Evolutionary conservation across 2,888 invertebrate species (phyloP).

Genomic region (Priocnemis perturbator): DNA sequence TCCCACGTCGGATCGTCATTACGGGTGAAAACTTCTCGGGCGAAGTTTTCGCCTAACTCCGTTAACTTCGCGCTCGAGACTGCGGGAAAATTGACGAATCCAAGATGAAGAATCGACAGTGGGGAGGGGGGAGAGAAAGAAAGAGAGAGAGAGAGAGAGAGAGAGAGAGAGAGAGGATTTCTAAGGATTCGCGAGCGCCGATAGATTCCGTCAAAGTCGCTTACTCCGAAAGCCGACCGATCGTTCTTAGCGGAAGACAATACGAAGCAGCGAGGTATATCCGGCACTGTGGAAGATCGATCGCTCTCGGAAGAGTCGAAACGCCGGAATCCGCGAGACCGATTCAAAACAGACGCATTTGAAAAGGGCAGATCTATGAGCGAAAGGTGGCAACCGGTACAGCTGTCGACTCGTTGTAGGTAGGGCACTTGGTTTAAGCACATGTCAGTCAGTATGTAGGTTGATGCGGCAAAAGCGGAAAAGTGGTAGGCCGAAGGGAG

Average conservation of each 20-base stretch:
- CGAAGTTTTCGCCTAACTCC: conserved; percentile 59
- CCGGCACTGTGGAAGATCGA: too few relatives aligned
- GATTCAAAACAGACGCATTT: too few relatives aligned
- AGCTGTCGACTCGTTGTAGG: conserved; percentile 39
- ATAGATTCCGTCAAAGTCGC: not conserved
- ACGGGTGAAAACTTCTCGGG: conserved; percentile 57
- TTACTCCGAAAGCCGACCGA: too few relatives aligned
- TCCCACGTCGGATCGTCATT: conserved; percentile 56
- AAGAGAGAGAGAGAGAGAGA: not conserved
- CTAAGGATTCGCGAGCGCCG: conserved; percentile 16
- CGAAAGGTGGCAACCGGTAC: conserved; percentile 33
- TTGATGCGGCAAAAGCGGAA: conserved; percentile 52
- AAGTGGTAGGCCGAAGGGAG: conserved; percentile 30
- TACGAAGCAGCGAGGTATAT: too few relatives aligned
- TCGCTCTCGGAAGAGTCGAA: not conserved
- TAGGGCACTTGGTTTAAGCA: conserved; percentile 60
- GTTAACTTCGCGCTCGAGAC: conserved; percentile 52
- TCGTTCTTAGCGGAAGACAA: too few relatives aligned
- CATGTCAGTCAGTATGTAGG: conserved; percentile 62
- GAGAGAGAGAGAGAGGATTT: conserved; percentile 7
- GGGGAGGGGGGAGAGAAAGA: conserved; percentile 8
- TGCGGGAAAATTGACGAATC: conserved; percentile 51
- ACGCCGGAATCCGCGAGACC: conserved; percentile 4
- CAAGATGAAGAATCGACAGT: conserved; percentile 36
- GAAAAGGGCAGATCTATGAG: conserved; percentile 22